Base-by-base conservation (phyloP, 2,888 invertebrate genomes). In the Theretra japonica region DNA sequence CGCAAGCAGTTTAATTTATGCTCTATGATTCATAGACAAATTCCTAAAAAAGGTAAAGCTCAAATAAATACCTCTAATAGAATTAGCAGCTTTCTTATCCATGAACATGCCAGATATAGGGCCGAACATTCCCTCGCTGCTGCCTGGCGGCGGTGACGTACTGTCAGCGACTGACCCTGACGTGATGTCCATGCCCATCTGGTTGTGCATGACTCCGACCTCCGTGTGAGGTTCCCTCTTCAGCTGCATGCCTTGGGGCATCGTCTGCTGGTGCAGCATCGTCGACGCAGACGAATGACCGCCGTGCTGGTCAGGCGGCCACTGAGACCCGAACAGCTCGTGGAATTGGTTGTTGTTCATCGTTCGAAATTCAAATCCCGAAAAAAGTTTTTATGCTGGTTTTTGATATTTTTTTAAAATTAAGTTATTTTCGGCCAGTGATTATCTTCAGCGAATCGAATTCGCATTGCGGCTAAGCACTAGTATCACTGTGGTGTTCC, bases 21-120 rank as follows among this genome's bases (percentile, higher is more conserved):
- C 30, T 60, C 30, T 60, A 33, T 30, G n/a, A 30, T 17, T 19
- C 53, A 53, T 53, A 53, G 53, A n/a, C 53, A 17, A 58, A 23
- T 23, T 28, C 58, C 25, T 58, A 58, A 53, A 53, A 70, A 59
- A 41, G 19, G 21, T 25, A 72, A 25, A 33, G 8, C n/a, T 21
- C 74, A 72, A 70, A 73, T 73, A 80, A 76, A 80, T 95, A 96
- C 96, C 96, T 96, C 96, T 90, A 77, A 96, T 96, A 70, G 96
- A 96, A 86, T 96, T 96, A 71, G 95, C 95, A 74, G 94, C 95
- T 86, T 95, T 96, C 86, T 95, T 94, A 79, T 95, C 95, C 88
- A 95, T 95, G 73, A 94, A 95, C 91, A 94, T 92, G 48, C 91
- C 92, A 28, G 92, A 88, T 73, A 94, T 88, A 0, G 91, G 88